These are phyloP conservation scores for Polyommatus icarus DNA, from an alignment of 2,888 invertebrate species.

Conservation along the genomic window DNA sequence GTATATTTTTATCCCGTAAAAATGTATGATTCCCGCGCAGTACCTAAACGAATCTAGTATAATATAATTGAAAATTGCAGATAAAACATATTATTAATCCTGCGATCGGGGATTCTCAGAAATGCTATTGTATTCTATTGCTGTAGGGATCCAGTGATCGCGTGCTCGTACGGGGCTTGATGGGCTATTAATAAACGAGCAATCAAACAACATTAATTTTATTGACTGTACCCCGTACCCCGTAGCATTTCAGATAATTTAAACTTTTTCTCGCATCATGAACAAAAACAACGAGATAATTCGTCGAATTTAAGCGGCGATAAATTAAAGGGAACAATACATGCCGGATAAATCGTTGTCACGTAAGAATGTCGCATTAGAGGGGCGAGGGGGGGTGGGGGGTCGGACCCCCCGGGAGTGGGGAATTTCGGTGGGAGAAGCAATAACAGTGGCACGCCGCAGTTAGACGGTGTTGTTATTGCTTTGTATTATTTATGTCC, in stretches of 20 bases:
- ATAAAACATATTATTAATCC: too few relatives aligned
- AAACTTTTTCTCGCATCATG: constrained; percentile 34
- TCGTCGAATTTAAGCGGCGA: constrained; percentile 63
- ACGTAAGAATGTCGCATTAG: constrained; percentile 78
- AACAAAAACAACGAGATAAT: constrained; percentile 53
- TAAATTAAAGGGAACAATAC: constrained; percentile 76
- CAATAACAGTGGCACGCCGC: constrained; percentile 73
- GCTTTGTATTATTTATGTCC: constrained; percentile 73
- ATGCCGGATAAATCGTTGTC: constrained; percentile 77
- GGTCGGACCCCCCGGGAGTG: constrained; percentile 36
- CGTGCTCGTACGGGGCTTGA: too few relatives aligned
- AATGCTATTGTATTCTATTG: too few relatives aligned
- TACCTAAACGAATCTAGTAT: too few relatives aligned
- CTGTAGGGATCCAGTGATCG: too few relatives aligned
- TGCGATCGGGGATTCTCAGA: too few relatives aligned
- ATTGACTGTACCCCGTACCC: neutral
- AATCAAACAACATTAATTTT: too few relatives aligned
- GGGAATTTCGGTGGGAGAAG: constrained; percentile 45
- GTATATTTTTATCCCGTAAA: too few relatives aligned
- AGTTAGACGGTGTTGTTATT: constrained; percentile 70
- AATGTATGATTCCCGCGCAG: too few relatives aligned
- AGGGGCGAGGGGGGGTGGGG: constrained; percentile 46
- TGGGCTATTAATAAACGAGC: too few relatives aligned
- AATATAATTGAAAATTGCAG: too few relatives aligned
- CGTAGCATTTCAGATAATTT: neutral